Conservation (phyloP, 2,888 invertebrate genomes). For the Scaptomyza caliginosa region DNA sequence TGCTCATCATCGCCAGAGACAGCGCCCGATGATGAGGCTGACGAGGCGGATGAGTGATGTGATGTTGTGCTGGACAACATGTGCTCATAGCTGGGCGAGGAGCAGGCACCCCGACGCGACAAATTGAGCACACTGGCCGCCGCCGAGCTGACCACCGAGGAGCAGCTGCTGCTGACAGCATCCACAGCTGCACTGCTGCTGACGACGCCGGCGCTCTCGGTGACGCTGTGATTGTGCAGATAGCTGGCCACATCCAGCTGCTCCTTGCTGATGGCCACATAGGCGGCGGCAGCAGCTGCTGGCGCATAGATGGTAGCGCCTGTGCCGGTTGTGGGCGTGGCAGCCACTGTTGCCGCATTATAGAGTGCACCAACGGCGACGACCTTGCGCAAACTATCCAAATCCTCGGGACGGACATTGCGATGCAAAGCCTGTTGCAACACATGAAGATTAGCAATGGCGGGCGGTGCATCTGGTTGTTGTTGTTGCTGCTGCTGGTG, state of each 20-base stretch:
- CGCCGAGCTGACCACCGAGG: slow-evolving; percentile 55
- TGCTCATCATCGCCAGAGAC: slow-evolving; percentile 85
- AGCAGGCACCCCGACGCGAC: slow-evolving; percentile 86
- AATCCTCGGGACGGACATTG: slow-evolving; percentile 74
- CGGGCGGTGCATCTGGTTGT: slow-evolving; percentile 26
- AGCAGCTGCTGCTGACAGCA: slow-evolving; percentile 79
- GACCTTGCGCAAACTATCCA: slow-evolving; percentile 81
- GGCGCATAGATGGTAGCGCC: not conserved
- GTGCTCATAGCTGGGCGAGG: slow-evolving; percentile 89
- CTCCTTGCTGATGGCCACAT: slow-evolving; percentile 58
- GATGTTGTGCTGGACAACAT: slow-evolving; percentile 86
- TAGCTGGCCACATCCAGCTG: slow-evolving; percentile 61
- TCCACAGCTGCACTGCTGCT: slow-evolving; percentile 4
- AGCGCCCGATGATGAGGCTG: slow-evolving; percentile 87
- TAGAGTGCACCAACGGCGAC: slow-evolving; percentile 75
- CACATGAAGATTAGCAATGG: slow-evolving; percentile 75
- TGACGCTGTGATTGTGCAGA: slow-evolving; percentile 57
- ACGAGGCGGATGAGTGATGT: slow-evolving; percentile 84
- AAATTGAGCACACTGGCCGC: slow-evolving; percentile 88
- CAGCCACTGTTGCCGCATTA: slow-evolving; percentile 48
- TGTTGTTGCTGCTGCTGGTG: slow-evolving; percentile 32
- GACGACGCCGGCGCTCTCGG: slow-evolving; percentile 42
- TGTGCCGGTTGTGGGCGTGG: slow-evolving; percentile 23
- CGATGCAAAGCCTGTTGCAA: slow-evolving; percentile 75
- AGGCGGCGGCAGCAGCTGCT: slow-evolving; percentile 14